Conservation (phyloP, 2,113 vertebrate genomes). For the Terrapene triunguis region DNA sequence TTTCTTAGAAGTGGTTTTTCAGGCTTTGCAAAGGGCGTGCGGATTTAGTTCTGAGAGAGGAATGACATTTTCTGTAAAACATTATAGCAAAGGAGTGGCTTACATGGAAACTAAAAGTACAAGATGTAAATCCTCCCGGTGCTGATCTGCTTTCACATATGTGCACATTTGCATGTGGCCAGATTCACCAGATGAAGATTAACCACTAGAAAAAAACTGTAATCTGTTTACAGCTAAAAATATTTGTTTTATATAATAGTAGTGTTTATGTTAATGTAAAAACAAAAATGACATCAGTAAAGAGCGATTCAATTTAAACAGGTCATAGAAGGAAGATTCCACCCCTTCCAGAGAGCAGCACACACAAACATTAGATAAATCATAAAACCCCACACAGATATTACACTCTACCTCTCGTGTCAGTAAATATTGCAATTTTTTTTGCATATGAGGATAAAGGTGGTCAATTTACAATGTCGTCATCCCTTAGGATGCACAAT, state of each 20-base stretch:
- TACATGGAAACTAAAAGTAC: neutral
- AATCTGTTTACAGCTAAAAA: constrained; percentile 4
- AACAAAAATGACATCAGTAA: neutral
- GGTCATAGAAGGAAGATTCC: neutral
- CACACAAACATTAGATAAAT: neutral
- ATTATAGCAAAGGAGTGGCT: neutral
- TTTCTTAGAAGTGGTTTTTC: rapidly evolving
- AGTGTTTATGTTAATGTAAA: neutral
- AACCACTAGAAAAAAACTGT: neutral
- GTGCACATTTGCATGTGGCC: neutral
- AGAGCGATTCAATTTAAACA: neutral
- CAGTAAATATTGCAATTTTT: neutral
- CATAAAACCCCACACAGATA: neutral
- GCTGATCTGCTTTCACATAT: neutral
- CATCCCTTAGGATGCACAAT: neutral
- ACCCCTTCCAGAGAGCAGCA: neutral
- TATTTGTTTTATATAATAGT: neutral
- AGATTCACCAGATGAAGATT: neutral
- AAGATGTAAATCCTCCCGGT: neutral
- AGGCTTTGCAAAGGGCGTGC: neutral
- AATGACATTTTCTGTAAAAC: neutral
- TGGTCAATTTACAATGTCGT: neutral
- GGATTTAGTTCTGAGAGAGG: neutral
- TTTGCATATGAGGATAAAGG: neutral
- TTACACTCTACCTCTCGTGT: neutral